A percentile compares a stretch with the other conserved stretches of the same genome.
Evolutionary conservation across 2,888 invertebrate species (phyloP).

Genomic region (Tanypteryx hageni): DNA sequence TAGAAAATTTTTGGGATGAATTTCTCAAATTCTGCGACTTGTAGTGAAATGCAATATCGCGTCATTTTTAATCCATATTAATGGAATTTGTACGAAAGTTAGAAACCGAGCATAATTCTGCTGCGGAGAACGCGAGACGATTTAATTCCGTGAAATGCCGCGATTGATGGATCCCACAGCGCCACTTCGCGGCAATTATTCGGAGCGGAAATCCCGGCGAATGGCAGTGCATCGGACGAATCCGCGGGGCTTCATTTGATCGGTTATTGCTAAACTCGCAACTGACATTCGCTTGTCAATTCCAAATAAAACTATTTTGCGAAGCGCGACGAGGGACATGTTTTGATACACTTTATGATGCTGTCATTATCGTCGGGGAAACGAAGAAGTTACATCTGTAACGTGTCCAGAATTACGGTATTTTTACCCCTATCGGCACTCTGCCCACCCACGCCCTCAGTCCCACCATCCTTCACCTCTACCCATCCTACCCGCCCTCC

Average conservation of each 20-base stretch:
- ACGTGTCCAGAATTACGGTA: neutral
- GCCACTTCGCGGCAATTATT: neutral
- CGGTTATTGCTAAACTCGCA: neutral
- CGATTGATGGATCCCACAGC: neutral
- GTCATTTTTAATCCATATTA: too few relatives aligned
- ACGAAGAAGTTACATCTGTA: neutral
- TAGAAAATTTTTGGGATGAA: too few relatives aligned
- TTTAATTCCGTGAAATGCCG: too few relatives aligned
- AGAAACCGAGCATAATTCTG: too few relatives aligned
- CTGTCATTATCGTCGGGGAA: neutral
- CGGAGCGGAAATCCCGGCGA: neutral
- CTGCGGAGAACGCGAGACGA: too few relatives aligned
- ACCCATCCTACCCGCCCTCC: neutral
- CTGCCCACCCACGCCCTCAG: too few relatives aligned
- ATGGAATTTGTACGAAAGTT: too few relatives aligned
- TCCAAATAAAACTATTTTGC: neutral
- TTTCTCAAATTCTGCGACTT: too few relatives aligned
- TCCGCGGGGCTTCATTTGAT: slow-evolving; percentile 4
- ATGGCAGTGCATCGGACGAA: neutral
- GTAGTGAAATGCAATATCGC: too few relatives aligned
- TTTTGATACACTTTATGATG: neutral
- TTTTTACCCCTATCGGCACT: neutral
- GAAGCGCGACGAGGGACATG: neutral
- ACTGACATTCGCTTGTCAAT: neutral
- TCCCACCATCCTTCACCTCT: neutral